A percentile compares a stretch with the other conserved stretches of the same genome.
phyloP scores from a whole-genome alignment of 1,140 invertebrate genomes.

The Drosophila arizonae region DNA sequence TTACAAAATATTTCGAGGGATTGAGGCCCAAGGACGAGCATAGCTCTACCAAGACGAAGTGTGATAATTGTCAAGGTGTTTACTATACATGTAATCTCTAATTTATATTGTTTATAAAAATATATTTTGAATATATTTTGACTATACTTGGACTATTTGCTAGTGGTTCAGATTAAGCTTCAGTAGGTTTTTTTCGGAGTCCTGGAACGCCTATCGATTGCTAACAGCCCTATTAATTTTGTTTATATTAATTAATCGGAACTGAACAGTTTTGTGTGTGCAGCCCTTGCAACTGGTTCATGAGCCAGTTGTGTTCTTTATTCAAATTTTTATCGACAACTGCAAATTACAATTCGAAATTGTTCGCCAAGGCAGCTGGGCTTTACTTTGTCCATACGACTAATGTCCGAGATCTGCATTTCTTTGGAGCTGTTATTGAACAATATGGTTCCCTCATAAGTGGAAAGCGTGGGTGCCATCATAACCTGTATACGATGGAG shows the following conservation, averaged over 20 bases:
- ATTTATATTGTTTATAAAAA: neutral
- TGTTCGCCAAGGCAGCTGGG: neutral
- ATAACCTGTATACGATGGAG: neutral
- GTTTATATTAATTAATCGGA: too few species aligned
- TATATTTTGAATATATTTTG: too few species aligned
- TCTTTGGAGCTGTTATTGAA: constrained; percentile 3
- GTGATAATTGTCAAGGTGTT: constrained; percentile 27
- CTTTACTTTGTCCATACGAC: neutral
- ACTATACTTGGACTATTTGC: too few species aligned
- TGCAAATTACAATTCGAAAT: neutral
- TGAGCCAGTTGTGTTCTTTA: too few species aligned
- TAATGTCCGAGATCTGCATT: neutral
- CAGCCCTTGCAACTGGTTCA: too few species aligned
- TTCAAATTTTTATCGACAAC: neutral
- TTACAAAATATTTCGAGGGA: constrained; percentile 52
- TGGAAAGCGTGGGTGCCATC: neutral
- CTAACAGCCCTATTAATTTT: too few species aligned
- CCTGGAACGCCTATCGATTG: too few species aligned
- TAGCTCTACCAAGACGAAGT: constrained; percentile 11
- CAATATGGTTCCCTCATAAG: constrained; percentile 9
- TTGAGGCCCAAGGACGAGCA: constrained; percentile 33
- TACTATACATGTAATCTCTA: constrained; percentile 20
- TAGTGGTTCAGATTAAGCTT: too few species aligned
- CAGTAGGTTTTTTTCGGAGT: too few species aligned
- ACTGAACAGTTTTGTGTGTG: too few species aligned